Percentiles rank a stretch among this genome's conserved stretches.
Evolutionary conservation across 2,888 invertebrate species (phyloP).

Genomic region (Agriopis aurantiaria): DNA sequence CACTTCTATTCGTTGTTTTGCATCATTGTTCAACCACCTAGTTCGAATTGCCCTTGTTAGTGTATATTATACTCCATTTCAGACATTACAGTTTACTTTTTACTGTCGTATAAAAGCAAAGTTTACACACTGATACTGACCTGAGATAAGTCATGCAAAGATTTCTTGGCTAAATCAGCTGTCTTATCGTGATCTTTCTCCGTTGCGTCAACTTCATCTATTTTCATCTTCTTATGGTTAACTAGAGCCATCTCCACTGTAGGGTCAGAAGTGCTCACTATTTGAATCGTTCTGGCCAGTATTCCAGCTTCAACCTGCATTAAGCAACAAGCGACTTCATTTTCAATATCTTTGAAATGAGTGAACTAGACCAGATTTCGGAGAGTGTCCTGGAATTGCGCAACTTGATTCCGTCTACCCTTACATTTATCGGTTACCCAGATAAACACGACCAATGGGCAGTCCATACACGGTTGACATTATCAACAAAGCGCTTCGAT

Average conservation of each 20-base stretch:
- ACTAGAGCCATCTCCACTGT: constrained; percentile 82
- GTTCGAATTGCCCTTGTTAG: neutral
- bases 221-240: constrained; percentile 80
- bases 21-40: neutral
- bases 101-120: neutral
- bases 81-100: neutral
- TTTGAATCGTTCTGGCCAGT: constrained; percentile 91
- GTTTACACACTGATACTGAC: constrained; percentile 48
- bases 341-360: too few species aligned
- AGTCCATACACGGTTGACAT: too few species aligned
- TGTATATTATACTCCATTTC: neutral
- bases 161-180: constrained; percentile 74
- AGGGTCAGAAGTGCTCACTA: constrained; percentile 88
- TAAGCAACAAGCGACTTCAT: neutral
- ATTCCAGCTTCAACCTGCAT: constrained; percentile 90
- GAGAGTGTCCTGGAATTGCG: too few species aligned
- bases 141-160: constrained; percentile 81
- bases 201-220: constrained; percentile 86
- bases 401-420: too few species aligned
- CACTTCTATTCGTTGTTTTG: too few species aligned
- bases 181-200: constrained; percentile 75
- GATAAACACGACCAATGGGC: too few species aligned
- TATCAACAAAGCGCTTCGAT: too few species aligned
- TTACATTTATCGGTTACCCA: too few species aligned
- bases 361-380: too few species aligned